These are phyloP conservation scores for Eilema sororculum DNA, from an alignment of 2,888 invertebrate species.

Conservation along the genomic window DNA sequence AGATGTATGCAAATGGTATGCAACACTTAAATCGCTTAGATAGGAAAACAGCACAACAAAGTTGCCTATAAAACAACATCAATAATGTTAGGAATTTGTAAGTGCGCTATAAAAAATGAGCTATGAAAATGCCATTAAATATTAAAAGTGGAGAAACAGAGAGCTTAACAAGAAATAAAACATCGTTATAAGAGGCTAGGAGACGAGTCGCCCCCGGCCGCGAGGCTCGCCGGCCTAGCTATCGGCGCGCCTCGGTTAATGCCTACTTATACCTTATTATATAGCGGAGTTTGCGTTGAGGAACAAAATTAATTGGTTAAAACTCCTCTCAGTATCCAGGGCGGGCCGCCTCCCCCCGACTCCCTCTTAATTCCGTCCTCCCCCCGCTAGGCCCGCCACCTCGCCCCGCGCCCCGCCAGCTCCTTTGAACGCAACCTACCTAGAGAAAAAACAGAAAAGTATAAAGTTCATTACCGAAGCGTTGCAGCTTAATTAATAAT, in stretches of 20 bases:
- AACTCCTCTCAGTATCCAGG: constrained; percentile 88
- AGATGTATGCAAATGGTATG: constrained; percentile 43
- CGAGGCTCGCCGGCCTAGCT: constrained; percentile 67
- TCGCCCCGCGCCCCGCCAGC: constrained; percentile 74
- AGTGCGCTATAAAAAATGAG: constrained; percentile 85
- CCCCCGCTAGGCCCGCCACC: constrained; percentile 64
- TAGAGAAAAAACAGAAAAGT: constrained; percentile 87
- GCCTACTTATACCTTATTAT: constrained; percentile 88
- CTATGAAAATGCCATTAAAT: constrained; percentile 87
- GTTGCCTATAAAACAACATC: constrained; percentile 70
- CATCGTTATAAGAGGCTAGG: constrained; percentile 84
- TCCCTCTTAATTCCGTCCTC: constrained; percentile 81
- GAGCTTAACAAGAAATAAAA: constrained; percentile 88
- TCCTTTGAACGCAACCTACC: constrained; percentile 87
- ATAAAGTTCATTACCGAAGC: constrained; percentile 78
- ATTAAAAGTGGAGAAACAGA: constrained; percentile 87
- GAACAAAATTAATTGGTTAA: constrained; percentile 88
- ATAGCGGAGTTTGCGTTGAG: constrained; percentile 88
- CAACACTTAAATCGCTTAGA: constrained; percentile 53
- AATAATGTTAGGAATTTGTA: constrained; percentile 82
- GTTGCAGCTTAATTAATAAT: constrained; percentile 83
- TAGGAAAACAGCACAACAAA: constrained; percentile 39
- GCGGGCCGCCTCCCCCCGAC: constrained; percentile 78
- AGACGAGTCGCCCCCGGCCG: constrained; percentile 78
- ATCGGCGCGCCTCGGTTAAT: constrained; percentile 86